Conservation (phyloP, 1,140 invertebrate species). For the Diachasma alloeum region DNA sequence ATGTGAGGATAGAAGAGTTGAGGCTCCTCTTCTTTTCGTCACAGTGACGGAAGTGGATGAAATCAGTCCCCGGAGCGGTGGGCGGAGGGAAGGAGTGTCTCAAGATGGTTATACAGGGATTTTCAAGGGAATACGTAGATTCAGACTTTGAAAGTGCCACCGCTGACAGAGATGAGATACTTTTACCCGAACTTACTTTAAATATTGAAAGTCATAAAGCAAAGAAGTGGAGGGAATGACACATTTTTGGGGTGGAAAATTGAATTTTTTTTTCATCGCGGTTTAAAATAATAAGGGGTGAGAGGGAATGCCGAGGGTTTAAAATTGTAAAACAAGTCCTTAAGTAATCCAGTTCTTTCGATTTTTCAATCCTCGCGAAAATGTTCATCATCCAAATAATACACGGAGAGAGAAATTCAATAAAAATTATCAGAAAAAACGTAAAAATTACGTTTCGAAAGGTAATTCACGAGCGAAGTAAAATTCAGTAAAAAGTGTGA, state of each 20-base stretch:
- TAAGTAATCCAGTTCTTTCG: no score
- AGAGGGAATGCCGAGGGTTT: neutral
- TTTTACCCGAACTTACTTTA: neutral
- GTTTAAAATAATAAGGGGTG: neutral
- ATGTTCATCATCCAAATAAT: no score
- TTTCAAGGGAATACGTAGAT: neutral
- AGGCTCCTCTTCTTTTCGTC: neutral
- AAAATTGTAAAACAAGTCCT: no score
- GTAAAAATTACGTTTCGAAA: no score
- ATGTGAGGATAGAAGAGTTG: neutral
- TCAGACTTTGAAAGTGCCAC: neutral
- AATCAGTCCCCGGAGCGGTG: neutral
- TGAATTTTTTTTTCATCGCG: neutral
- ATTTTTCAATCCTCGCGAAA: no score
- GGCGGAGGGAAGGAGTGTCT: neutral
- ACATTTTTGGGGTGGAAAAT: neutral
- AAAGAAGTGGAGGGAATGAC: neutral
- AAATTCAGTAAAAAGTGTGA: no score
- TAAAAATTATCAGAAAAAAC: no score
- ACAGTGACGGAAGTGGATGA: constrained; percentile 17
- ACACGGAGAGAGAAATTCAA: no score
- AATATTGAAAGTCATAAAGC: constrained; percentile 4
- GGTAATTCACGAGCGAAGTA: no score
- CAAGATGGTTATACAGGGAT: neutral
- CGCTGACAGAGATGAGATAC: constrained; percentile 1